A percentile compares a stretch with the other conserved stretches of the same genome.
Evolutionary conservation across 2,888 invertebrate species (phyloP).

Genomic region (Meliscaeva auricollis): DNA sequence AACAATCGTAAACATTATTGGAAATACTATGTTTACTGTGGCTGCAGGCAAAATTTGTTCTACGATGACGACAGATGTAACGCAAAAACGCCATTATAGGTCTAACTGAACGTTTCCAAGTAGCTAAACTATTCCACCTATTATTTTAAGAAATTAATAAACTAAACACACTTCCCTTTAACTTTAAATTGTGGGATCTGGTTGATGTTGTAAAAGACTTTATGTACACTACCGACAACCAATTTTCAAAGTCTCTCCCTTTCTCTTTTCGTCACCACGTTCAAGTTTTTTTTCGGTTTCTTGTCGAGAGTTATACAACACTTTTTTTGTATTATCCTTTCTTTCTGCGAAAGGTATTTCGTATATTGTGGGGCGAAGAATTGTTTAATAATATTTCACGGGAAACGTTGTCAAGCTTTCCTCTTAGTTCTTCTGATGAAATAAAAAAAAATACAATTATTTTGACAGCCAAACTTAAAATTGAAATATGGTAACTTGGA

Average conservation of each 20-base stretch:
- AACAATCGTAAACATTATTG: constrained; percentile 46
- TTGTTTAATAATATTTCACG: no score
- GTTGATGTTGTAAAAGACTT: no score
- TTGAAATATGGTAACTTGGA: background rate
- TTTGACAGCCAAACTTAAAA: constrained; percentile 1
- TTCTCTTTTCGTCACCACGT: background rate
- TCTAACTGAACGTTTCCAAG: constrained; percentile 74
- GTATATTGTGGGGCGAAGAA: no score
- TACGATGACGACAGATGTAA: constrained; percentile 82
- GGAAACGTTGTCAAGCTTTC: no score
- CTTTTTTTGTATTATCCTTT: constrained; percentile 6
- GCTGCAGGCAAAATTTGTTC: constrained; percentile 80
- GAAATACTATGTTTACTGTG: constrained; percentile 70
- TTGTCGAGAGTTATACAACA: constrained; percentile 55
- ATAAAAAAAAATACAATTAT: no score
- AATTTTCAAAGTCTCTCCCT: no score
- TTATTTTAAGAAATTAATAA: no score
- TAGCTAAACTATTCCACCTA: no score
- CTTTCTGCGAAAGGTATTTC: constrained; percentile 6
- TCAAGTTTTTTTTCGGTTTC: constrained; percentile 3
- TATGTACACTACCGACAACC: constrained; percentile 27
- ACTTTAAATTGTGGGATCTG: no score
- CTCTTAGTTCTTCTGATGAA: no score
- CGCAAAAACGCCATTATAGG: constrained; percentile 84
- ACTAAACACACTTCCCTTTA: constrained; percentile 11